A percentile compares a stretch with the other conserved stretches of the same genome.
phyloP scores from a whole-genome alignment of 1,140 invertebrate genomes.

The Drosophila tropicalis region DNA sequence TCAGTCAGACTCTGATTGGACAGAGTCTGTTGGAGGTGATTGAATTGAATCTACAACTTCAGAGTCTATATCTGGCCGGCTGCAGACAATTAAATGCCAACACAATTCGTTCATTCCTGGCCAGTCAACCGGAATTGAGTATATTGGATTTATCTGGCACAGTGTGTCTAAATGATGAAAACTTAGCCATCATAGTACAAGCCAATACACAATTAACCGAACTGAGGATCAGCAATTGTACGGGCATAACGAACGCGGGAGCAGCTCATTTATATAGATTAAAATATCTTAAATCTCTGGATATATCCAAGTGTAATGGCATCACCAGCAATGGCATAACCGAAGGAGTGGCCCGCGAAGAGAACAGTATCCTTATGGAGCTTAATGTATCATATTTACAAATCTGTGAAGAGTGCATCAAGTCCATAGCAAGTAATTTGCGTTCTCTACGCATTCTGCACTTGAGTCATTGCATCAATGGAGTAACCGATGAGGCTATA shows the following conservation, averaged over 20 bases:
- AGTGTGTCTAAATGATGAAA: conserved; percentile 86
- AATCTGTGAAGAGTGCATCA: conserved; percentile 86
- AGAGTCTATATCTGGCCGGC: conserved; percentile 85
- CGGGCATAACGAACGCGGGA: conserved; percentile 86
- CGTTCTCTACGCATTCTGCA: conserved; percentile 86
- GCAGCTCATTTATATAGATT: conserved; percentile 85
- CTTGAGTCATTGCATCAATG: conserved; percentile 87
- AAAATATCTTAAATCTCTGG: conserved; percentile 85
- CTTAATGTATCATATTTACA: conserved; percentile 86
- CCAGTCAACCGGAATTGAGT: conserved; percentile 85
- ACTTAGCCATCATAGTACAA: conserved; percentile 85
- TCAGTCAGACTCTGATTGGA: conserved; percentile 88
- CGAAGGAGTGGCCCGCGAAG: conserved; percentile 84
- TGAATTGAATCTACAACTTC: conserved; percentile 83
- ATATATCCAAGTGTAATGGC: conserved; percentile 88
- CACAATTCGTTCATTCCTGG: conserved; percentile 85
- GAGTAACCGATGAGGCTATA: conserved; percentile 87
- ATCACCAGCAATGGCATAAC: conserved; percentile 86
- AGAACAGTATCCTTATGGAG: conserved; percentile 83
- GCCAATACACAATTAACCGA: conserved; percentile 85
- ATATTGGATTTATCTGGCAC: conserved; percentile 87
- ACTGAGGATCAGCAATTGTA: conserved; percentile 86
- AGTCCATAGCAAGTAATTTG: conserved; percentile 85
- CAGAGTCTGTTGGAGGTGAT: conserved; percentile 85
- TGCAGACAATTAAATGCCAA: conserved; percentile 88